Conservation (phyloP, 2,797 vertebrate genomes). For the Megalops cyprinoides region DNA sequence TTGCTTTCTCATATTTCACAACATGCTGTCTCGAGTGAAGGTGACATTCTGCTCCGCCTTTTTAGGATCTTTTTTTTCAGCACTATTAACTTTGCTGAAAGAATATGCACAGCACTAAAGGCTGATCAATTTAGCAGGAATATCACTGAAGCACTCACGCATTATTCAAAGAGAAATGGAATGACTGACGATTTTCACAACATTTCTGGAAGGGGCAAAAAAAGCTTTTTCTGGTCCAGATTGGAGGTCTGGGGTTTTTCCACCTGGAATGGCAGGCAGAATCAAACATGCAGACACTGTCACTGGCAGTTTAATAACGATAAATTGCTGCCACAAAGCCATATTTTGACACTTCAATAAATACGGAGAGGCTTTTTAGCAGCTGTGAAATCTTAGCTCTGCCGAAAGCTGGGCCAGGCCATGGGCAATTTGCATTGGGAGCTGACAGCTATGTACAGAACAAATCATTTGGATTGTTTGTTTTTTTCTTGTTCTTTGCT, state of each 20-base stretch:
- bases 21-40: background rate
- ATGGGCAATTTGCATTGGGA: slow-evolving; percentile 44
- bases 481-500: slow-evolving; percentile 33
- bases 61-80: background rate
- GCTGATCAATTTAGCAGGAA: slow-evolving; percentile 11
- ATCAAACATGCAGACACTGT: slow-evolving; percentile 39
- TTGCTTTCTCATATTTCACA: background rate
- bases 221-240: slow-evolving; percentile 15
- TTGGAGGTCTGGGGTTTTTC: slow-evolving; percentile 9
- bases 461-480: slow-evolving; percentile 43
- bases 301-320: slow-evolving; percentile 50
- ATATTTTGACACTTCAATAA: slow-evolving; percentile 52
- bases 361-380: slow-evolving; percentile 39
- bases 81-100: background rate
- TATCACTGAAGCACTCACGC: background rate
- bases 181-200: slow-evolving; percentile 19
- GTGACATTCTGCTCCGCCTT: background rate
- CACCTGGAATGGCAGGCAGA: slow-evolving; percentile 39
- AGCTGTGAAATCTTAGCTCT: slow-evolving; percentile 40
- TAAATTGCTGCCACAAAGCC: slow-evolving; percentile 46
- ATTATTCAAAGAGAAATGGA: slow-evolving; percentile 26
- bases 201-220: slow-evolving; percentile 2
- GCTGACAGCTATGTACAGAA: slow-evolving; percentile 42
- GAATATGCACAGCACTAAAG: background rate
- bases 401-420: slow-evolving; percentile 32